Evolutionary conservation across 30 jellyfish, hydroid and myxozoan species (phyloP), one percentile per base, ranked within the genome.

Genomic region (Clytia hemisphaerica): DNA sequence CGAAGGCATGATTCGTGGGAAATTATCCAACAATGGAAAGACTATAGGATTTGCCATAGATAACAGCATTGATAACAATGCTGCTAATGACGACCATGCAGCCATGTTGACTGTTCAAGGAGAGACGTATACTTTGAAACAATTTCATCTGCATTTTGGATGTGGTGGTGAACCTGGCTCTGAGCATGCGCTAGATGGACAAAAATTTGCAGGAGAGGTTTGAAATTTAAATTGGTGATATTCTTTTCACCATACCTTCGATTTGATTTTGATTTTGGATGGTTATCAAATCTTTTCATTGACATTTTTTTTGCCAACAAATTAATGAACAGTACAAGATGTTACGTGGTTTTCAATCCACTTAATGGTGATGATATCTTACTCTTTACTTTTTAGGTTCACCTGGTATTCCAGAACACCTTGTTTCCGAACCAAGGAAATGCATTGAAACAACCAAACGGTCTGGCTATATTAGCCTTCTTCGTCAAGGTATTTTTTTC

Each of bases 201-300:
- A 76, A 65, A 53, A 79, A 25, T 90, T 69, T 64, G 93, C 93
- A 6, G 98, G 98, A n/a, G 98, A 90, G 86, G 98, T 90, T n/a
- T n/a, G 76, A 30, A 75, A 2, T 30, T 37, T 24, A 25, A 31
- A 31, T 2, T n/a, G 19, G 3, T 46, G 19, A 2, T 9, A 46
- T 4, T n/a, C 60, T 4, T 3, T 3, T 30, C 60, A 3, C 3
- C 25, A 9, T n/a, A 46, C 6, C 25, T 46, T 46, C 25, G 60
- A 40, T 7, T 7, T 7, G 53, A 40, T 40, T 40, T 7, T 40
- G n/a, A n/a, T n/a, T n/a, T n/a, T n/a, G n/a, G n/a, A n/a, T n/a
- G n/a, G n/a, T n/a, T n/a, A n/a, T n/a, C n/a, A n/a, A n/a, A n/a
- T n/a, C n/a, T n/a, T n/a, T n/a, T n/a, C n/a, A n/a, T n/a, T n/a